These are phyloP conservation scores for Microcaecilia unicolor DNA, from an alignment of 2,797 vertebrate species.

Conservation along the genomic window DNA sequence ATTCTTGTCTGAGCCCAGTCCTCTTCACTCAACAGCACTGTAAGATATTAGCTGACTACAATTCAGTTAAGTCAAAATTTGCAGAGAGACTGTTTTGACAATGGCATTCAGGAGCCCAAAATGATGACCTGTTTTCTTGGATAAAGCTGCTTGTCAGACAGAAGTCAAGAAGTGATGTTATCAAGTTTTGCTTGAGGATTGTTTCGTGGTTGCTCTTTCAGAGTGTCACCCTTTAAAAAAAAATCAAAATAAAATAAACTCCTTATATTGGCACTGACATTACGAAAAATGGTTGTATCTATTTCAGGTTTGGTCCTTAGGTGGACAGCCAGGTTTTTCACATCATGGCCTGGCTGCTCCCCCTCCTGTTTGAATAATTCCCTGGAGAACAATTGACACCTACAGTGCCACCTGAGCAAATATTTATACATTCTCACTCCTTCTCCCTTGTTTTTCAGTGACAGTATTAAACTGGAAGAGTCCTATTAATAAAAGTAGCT, in stretches of 20 bases:
- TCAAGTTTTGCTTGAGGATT: slow-evolving; percentile 1
- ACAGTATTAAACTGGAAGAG: too few species aligned
- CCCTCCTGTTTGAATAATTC: slow-evolving; percentile 11
- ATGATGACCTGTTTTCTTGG: too few species aligned
- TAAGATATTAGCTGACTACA: too few species aligned
- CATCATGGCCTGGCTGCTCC: slow-evolving; percentile 11
- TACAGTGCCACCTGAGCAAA: slow-evolving; percentile 16
- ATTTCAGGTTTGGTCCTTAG: slow-evolving; percentile 1
- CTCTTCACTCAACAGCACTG: too few species aligned
- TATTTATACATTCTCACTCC: slow-evolving; percentile 27
- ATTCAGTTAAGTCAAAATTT: neutral
- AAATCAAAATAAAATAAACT: too few species aligned
- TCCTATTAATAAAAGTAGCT: neutral
- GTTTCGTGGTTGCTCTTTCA: neutral
- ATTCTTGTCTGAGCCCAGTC: too few species aligned
- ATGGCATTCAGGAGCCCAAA: too few species aligned
- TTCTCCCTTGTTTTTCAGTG: slow-evolving; percentile 29
- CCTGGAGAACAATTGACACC: slow-evolving; percentile 24
- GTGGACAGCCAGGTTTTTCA: slow-evolving; percentile 3
- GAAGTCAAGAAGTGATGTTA: slow-evolving; percentile 14
- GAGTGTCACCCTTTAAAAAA: too few species aligned
- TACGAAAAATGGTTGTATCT: neutral
- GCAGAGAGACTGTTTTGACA: too few species aligned
- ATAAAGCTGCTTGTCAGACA: neutral
- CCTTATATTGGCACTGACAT: slow-evolving; percentile 22